Conservation (phyloP, 2,113 vertebrate genomes). For the Microtus oregoni region DNA sequence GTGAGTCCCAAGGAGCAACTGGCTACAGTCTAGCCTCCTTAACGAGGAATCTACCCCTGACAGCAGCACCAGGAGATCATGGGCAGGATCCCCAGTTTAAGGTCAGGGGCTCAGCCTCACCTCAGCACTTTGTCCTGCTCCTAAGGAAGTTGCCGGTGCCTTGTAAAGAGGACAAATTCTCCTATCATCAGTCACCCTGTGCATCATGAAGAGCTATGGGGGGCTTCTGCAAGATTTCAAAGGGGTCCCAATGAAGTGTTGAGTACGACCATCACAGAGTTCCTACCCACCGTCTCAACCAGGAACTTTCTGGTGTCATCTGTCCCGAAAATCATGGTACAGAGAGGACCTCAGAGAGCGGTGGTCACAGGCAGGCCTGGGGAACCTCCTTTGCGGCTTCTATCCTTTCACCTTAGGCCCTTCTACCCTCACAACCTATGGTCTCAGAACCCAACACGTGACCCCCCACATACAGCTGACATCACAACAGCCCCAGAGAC, state of each 20-base stretch:
- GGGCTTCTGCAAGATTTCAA: neutral
- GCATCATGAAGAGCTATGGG: accelerated
- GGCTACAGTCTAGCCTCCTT: accelerated
- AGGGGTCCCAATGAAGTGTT: neutral
- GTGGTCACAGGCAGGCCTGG: neutral
- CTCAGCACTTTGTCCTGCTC: neutral
- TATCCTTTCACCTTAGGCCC: neutral
- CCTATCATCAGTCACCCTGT: neutral
- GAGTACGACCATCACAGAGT: accelerated
- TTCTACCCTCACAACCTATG: accelerated
- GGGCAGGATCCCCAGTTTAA: conserved; percentile 48
- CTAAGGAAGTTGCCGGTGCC: neutral
- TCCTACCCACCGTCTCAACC: accelerated
- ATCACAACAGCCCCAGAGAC: accelerated
- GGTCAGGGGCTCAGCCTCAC: conserved; percentile 39
- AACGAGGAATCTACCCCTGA: conserved; percentile 36
- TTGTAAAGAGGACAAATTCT: neutral
- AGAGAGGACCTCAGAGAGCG: neutral
- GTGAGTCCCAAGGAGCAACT: neutral
- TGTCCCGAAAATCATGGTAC: neutral
- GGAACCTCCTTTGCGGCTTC: neutral
- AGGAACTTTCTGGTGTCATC: accelerated
- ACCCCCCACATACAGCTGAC: no score
- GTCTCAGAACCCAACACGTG: neutral
- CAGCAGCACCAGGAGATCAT: conserved; percentile 45